Evolutionary conservation across 2,888 invertebrate species (phyloP).

Genomic region (Eupithecia pulchellata): DNA sequence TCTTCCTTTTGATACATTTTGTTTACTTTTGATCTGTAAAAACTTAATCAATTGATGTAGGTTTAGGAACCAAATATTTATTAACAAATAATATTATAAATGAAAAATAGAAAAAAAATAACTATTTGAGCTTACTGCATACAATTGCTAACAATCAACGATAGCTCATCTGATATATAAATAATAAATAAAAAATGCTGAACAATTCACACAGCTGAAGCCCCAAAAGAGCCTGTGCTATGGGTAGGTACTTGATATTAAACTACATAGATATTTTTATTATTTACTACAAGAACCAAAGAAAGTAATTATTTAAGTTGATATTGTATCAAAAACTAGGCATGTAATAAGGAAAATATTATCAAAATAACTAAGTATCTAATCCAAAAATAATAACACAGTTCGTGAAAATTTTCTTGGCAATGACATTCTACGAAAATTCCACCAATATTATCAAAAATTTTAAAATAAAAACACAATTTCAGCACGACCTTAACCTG

Average conservation of each 20-base stretch:
- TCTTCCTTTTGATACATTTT: neutral
- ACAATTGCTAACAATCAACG: neutral
- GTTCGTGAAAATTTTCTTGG: neutral
- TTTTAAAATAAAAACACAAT: neutral
- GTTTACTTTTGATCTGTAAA: neutral
- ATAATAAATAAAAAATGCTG: no score
- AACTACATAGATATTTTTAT: no score
- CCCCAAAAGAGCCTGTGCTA: no score
- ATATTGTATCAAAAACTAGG: neutral
- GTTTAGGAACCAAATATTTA: no score
- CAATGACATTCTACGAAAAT: conserved; percentile 1
- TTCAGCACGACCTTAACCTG: conserved; percentile 27
- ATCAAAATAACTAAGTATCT: neutral
- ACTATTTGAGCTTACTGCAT: neutral
- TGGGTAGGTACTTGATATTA: no score
- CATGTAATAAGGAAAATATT: neutral
- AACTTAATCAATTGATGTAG: no score
- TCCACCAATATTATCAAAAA: neutral
- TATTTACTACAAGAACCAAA: neutral
- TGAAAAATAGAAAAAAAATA: no score
- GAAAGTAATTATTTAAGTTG: neutral
- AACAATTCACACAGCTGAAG: no score
- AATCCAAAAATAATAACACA: neutral
- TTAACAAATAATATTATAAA: no score
- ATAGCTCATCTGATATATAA: no score